Conservation (phyloP, 30 jellyfish, hydroid and myxozoan genomes). For the Chironex yamaguchii region DNA sequence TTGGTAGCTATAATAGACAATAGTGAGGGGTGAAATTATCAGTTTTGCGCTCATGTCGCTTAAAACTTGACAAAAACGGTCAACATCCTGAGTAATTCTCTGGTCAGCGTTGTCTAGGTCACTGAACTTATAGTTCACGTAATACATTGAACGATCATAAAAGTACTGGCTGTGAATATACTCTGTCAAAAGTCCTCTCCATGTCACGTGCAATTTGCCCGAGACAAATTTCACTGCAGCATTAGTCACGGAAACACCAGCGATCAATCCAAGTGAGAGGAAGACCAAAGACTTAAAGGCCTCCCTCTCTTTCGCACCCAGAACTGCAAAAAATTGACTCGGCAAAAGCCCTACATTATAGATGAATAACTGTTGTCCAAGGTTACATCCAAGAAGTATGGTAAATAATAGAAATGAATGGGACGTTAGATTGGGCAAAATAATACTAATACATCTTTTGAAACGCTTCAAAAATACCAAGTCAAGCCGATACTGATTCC, state of each 20-base stretch:
- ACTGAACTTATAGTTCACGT: constrained; percentile 44
- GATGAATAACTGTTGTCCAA: constrained; percentile 80
- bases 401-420: constrained; percentile 64
- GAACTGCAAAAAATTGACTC: constrained; percentile 81
- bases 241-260: constrained; percentile 76
- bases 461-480: constrained; percentile 42
- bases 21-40: constrained; percentile 85
- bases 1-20: constrained; percentile 75
- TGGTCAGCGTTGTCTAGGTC: constrained; percentile 89
- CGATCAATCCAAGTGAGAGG: constrained; percentile 57
- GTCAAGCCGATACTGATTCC: constrained; percentile 53
- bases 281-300: constrained; percentile 67
- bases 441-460: constrained; percentile 13
- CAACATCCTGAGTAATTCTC: constrained; percentile 92
- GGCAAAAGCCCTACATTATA: constrained; percentile 92
- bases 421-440: constrained; percentile 51
- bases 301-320: constrained; percentile 71
- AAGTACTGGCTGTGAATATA: constrained; percentile 71
- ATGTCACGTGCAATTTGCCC: constrained; percentile 71
- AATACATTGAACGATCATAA: constrained; percentile 55
- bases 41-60: constrained; percentile 80
- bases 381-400: constrained; percentile 64
- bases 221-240: constrained; percentile 78
- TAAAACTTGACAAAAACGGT: constrained; percentile 70
- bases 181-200: constrained; percentile 79